Percentiles rank a stretch among this genome's conserved stretches.
Evolutionary conservation across 2,888 invertebrate genomes (phyloP).

Genomic region (Diplazon laetatorius): DNA sequence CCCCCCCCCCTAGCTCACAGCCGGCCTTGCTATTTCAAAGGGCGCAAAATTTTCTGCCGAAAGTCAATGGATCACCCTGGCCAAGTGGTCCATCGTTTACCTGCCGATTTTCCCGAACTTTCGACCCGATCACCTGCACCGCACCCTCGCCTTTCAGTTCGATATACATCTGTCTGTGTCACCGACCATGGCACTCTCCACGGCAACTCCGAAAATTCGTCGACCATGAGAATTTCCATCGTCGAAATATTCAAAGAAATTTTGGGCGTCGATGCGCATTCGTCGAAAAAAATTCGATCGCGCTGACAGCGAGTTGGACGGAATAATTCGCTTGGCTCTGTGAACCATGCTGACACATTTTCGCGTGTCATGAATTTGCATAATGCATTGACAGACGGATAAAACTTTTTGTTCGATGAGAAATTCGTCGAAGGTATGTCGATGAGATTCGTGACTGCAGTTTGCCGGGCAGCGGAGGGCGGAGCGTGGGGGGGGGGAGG

Average conservation of each 20-base stretch:
- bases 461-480: too few relatives aligned
- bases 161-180: slow-evolving; percentile 7
- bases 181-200: slow-evolving; percentile 12
- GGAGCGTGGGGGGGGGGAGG: background rate
- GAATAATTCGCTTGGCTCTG: slow-evolving; percentile 17
- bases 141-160: background rate
- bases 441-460: slow-evolving; percentile 5
- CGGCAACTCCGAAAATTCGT: background rate
- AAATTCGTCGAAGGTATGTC: slow-evolving; percentile 27
- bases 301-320: background rate
- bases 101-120: slow-evolving; percentile 1
- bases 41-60: background rate
- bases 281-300: slow-evolving; percentile 20
- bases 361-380: slow-evolving; percentile 25
- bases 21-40: slow-evolving; percentile 8
- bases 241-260: slow-evolving; percentile 14
- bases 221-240: background rate
- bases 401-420: slow-evolving; percentile 25
- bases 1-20: background rate
- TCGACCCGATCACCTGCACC: background rate
- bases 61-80: slow-evolving; percentile 44
- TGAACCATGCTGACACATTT: background rate
- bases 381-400: slow-evolving; percentile 35
- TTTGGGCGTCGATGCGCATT: too few relatives aligned
- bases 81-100: slow-evolving; percentile 1